Base-by-base conservation (phyloP, 2,797 vertebrate genomes). In the Semaprochilodus insignis region DNA sequence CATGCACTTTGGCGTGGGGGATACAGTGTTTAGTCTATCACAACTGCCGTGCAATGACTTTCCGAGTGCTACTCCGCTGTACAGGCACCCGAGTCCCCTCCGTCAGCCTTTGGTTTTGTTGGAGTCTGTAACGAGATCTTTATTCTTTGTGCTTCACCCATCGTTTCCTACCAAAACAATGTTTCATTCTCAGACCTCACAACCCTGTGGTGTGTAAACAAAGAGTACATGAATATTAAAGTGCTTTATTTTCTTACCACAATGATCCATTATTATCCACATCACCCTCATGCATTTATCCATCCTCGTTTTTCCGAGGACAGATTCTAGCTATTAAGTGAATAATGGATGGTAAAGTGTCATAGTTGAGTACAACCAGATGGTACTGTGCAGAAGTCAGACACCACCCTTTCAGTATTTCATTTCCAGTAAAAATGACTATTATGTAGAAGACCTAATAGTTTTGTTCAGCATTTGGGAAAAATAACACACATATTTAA, bases 161-260 rank as follows among this genome's bases (percentile, higher is more conserved):
- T 72, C 54, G 25, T 75, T 75, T 55, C 62, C 31, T 74, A 69
- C 77, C 77, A 78, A 77, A 70, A 69, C 59, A 48, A n/a, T 31
- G 40, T 65, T 59, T 71, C 51, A 65, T 79, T 93, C 88, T 88
- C 77, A 88, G 88, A 89, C 72, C 72, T 88, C 54, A 85, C 88
- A 81, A 52, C 77, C 84, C 81, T 85, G 92, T 90, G 90, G 89
- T 93, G 90, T 95, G 86, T 91, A 90, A 90, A 87, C 89, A 88
- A 91, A 84, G 90, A 81, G 81, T 76, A 90, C 80, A 62, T 88
- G 88, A 90, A 85, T 91, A 95, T 94, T 95, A 95, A 95, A 92
- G 93, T 89, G 55, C 67, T 95, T 90, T 95, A 95, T 96, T 95
- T 87, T 92, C 92, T 85, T 91, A 93, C 81, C 67, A 90, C 59